Base-by-base conservation (phyloP, 2,113 vertebrate genomes). In the Parotia lawesii region DNA sequence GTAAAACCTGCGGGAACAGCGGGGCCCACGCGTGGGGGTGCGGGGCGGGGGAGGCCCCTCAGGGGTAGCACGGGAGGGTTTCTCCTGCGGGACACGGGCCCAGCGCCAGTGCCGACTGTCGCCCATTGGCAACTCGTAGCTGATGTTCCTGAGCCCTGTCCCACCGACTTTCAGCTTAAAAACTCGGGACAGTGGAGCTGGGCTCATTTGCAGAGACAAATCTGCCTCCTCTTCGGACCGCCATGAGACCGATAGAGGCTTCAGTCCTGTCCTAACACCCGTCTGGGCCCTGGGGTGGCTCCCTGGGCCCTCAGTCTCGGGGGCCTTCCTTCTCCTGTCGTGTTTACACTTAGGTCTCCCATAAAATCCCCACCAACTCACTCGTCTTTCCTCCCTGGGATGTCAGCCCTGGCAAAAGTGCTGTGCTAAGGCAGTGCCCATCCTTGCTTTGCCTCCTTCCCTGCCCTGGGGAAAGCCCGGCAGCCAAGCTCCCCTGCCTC, bases 161-260 rank as follows among this genome's bases (percentile, higher is more conserved):
- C 31, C 44, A 19, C 33, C 5, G 14, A 18, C 10, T 25, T 38
- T 3, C 91, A 13, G 27, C 37, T 24, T 33, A 31, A 67, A 80
- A 67, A 4, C 37, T 8, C 40, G 2, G 23, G 23, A 5, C 29
- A 15, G 51, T 0, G 0, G 33, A 40, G 62, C 37, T 47, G 73
- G 40, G 21, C 38, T 35, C 31, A 0, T 13, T 24, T 14, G 47
- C 42, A 10, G 42, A 11, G 44, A 25, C 6, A 31, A 31, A 71
- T n/a, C 45, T 40, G 35, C 45, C 28, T 23, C 24, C 18, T 25
- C 35, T 17, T 76, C 2, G 4, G 23, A 38, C 33, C 37, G 10
- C 48, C 2, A 15, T 18, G 4, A 48, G 33, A 6, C 11, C 2
- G 5, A 3, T 3, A 2, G 15, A 1, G 6, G 4, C 25, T 13